Percentiles rank a stretch among this genome's conserved stretches.
Conservation (phyloP, 2,113 vertebrate species). For the Tylochromis polylepis region DNA sequence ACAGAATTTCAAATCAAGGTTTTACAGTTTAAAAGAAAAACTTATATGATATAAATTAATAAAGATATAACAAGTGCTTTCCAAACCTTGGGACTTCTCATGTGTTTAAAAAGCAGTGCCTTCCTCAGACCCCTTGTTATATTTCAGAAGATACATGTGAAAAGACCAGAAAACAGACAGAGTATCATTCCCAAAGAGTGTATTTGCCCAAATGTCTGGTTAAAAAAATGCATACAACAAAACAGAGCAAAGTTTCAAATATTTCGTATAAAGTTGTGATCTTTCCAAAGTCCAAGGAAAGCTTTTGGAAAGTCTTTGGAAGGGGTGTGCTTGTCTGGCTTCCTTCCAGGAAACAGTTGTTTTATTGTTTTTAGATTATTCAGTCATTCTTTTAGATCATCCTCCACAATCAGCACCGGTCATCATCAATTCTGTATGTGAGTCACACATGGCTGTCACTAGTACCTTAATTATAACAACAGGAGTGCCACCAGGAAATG, state of each 20-base stretch:
- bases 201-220: background rate
- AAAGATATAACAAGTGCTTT: background rate
- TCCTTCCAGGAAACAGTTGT: background rate
- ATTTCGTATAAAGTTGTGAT: background rate
- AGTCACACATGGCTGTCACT: background rate
- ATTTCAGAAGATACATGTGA: background rate
- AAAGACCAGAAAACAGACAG: background rate
- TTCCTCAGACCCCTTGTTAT: background rate
- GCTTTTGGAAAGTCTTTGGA: background rate
- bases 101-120: background rate
- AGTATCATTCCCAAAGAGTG: background rate
- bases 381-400: background rate
- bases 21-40: background rate
- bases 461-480: background rate
- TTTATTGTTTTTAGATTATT: background rate
- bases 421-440: background rate
- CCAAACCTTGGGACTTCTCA: background rate
- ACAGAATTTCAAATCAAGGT: background rate
- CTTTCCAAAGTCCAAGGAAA: background rate
- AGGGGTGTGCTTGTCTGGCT: background rate
- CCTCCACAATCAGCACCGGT: background rate
- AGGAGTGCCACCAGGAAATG: background rate
- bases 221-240: background rate
- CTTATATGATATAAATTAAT: background rate
- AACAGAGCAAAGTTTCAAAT: background rate